Base-by-base conservation (phyloP, 2,113 vertebrate species). In the Pelodiscus sinensis region DNA sequence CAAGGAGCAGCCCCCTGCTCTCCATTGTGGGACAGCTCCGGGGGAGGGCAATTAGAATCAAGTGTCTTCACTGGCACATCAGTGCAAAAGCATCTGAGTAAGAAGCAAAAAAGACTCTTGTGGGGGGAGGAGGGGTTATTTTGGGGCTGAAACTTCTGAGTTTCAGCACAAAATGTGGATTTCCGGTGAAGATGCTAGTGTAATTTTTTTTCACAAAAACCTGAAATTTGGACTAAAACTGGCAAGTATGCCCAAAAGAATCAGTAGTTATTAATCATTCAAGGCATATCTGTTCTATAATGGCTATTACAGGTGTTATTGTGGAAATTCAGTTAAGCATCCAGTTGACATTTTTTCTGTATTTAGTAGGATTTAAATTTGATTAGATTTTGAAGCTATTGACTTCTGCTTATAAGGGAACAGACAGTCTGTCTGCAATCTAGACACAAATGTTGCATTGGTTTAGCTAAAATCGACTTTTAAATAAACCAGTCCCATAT, bases 271-370 rank as follows among this genome's bases (percentile, higher is more conserved):
- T 71, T 71, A 71, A 71, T 71, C n/a, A 65, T 65, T 65, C 29
- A 65, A 31, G 2, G 14, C 60, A 65, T 65, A 62, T 62, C 60
- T 62, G 29, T 65, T 65, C 60, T 65, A 29, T 31, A 65, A 65
- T 65, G 27, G 29, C 29, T 3, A 12, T 65, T 31, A 65, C 29
- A 92, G 78, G 79, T 90, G 21, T 68, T 84, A 8, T 85, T 89
- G 82, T 50, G 31, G 60, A 51, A 83, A 4, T 79, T 96, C 94
- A 84, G 87, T 81, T 95, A 60, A 86, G 79, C 9, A 2, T 89
- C 50, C 85, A 86, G 38, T 25, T 89, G 52, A 65, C 8, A 0
- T 19, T n/a, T 92, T 75, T 35, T 9, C 9, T 80, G 19, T 78
- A 60, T 86, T 89, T 75, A 68, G 14, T n/a, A 71, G n/a, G 8